Percentiles rank a stretch among this genome's conserved stretches.
phyloP scores from a whole-genome alignment of 1,140 invertebrate genomes.

The Drosophila eugracilis region DNA sequence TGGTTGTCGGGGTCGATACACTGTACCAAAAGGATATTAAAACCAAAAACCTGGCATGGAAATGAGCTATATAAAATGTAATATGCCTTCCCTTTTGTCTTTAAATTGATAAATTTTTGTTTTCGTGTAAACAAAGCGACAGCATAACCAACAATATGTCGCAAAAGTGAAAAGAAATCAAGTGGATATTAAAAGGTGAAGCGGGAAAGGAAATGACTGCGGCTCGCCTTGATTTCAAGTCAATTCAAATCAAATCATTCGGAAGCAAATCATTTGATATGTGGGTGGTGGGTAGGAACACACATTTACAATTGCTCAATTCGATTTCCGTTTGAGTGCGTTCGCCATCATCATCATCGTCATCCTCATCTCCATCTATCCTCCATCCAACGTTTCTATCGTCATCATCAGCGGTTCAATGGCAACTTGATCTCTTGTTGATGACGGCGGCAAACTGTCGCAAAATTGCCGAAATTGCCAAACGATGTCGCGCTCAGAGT shows the following conservation, averaged over 20 bases:
- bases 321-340: conserved; percentile 82
- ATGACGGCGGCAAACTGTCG: conserved; percentile 76
- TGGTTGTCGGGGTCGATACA: conserved; percentile 43
- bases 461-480: conserved; percentile 61
- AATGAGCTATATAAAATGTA: too few species aligned
- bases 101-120: neutral
- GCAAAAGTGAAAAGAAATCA: conserved; percentile 60
- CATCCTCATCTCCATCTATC: conserved; percentile 4
- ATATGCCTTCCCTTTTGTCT: too few species aligned
- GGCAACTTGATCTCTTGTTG: conserved; percentile 79
- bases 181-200: conserved; percentile 57
- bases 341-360: conserved; percentile 37
- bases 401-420: conserved; percentile 51
- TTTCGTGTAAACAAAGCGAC: neutral
- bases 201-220: conserved; percentile 22
- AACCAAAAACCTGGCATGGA: too few species aligned
- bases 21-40: conserved; percentile 25
- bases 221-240: conserved; percentile 66
- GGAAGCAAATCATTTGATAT: conserved; percentile 83
- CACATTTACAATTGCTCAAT: conserved; percentile 80
- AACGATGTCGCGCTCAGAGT: conserved; percentile 58
- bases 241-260: conserved; percentile 84
- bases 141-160: conserved; percentile 57
- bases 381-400: conserved; percentile 3
- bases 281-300: conserved; percentile 21